These are phyloP conservation scores for Taenioides sp. DNA, from an alignment of 2,797 vertebrate genomes.

Conservation along the genomic window DNA sequence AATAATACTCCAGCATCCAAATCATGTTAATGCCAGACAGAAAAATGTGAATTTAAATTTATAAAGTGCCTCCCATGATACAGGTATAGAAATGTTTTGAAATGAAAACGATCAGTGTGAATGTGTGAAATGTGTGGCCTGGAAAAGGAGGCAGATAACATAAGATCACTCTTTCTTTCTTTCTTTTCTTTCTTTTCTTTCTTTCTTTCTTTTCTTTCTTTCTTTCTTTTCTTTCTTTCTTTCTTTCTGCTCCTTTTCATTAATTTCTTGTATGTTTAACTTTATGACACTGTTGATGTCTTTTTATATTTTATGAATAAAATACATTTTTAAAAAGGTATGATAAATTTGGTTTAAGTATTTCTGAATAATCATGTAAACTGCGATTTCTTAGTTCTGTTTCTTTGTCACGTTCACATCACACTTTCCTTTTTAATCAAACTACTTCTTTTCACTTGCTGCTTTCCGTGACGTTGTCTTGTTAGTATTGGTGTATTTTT, in stretches of 20 bases:
- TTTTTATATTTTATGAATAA: no score
- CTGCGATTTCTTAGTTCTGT: neutral
- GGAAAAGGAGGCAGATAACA: no score
- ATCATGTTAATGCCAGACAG: neutral
- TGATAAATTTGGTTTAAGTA: neutral
- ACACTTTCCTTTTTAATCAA: neutral
- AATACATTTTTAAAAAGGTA: neutral
- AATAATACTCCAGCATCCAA: neutral
- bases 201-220: no score
- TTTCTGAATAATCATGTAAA: neutral
- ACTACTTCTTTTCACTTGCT: conserved; percentile 65
- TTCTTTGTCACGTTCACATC: neutral
- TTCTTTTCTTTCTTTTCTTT: no score
- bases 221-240: no score
- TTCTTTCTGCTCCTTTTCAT: no score
- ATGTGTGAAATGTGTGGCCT: no score
- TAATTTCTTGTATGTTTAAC: no score
- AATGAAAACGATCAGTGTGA: no score
- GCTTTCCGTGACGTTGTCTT: conserved; percentile 81
- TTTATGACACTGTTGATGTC: no score
- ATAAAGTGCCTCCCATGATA: neutral
- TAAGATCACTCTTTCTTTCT: no score
- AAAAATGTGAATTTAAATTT: neutral
- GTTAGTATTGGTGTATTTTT: conserved; percentile 76
- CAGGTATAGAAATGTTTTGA: no score